phyloP scores from a whole-genome alignment of 1,140 invertebrate genomes.

The Cotesia typhae region DNA sequence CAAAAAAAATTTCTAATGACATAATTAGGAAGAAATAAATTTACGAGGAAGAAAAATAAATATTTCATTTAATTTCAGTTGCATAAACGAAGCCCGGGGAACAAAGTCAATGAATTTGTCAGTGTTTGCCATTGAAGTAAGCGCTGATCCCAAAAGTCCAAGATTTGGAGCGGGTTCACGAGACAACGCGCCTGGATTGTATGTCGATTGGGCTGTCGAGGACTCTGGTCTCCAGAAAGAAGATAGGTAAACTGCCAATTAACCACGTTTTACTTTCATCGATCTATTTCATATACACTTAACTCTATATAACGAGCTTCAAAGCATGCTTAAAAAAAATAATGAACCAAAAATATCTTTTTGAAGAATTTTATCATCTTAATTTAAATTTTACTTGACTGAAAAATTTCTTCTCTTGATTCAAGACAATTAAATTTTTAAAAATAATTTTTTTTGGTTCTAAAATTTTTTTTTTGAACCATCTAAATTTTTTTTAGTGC shows the following conservation, averaged over 20 bases:
- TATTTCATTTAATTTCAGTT: constrained; percentile 56
- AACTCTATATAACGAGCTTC: neutral
- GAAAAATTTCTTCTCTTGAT: too few relatives aligned
- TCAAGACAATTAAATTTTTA: too few relatives aligned
- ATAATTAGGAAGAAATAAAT: too few relatives aligned
- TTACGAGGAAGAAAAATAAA: neutral
- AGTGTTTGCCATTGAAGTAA: constrained; percentile 73
- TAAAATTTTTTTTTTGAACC: too few relatives aligned
- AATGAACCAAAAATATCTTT: too few relatives aligned
- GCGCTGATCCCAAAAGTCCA: constrained; percentile 73
- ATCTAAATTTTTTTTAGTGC: too few relatives aligned
- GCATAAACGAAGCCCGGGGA: constrained; percentile 58
- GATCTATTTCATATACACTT: neutral
- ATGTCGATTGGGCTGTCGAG: constrained; percentile 80
- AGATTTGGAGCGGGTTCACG: constrained; percentile 70
- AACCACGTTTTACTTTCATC: neutral
- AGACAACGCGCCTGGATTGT: constrained; percentile 71
- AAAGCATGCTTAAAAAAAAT: too few relatives aligned
- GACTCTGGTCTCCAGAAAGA: constrained; percentile 77
- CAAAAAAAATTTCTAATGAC: neutral
- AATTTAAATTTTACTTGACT: too few relatives aligned
- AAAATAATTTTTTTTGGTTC: too few relatives aligned
- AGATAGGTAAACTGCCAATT: constrained; percentile 70
- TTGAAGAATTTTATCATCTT: too few relatives aligned
- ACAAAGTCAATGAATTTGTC: constrained; percentile 57